Percentiles rank a stretch among this genome's conserved stretches.
phyloP scores from a whole-genome alignment of 1,140 invertebrate species.

The Dolichoris vasculosae region DNA sequence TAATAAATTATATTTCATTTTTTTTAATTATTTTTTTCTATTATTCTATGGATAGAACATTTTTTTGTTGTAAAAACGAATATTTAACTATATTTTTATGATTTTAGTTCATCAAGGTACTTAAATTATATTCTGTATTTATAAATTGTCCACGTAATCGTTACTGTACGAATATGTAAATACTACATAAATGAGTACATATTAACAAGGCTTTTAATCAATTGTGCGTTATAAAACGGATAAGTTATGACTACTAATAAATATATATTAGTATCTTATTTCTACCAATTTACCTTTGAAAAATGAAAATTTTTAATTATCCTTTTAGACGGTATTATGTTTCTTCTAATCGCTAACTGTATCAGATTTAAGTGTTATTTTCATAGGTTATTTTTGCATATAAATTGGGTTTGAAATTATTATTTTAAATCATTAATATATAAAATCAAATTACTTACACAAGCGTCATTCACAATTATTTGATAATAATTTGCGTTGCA shows the following conservation, averaged over 20 bases:
- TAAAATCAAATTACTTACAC: not conserved
- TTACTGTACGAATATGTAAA: not conserved
- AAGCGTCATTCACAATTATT: not conserved
- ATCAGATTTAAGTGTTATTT: not conserved
- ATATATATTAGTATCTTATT: conserved; percentile 9
- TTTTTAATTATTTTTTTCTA: too few relatives aligned
- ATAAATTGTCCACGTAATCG: not conserved
- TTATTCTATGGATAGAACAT: too few relatives aligned
- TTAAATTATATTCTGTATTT: not conserved
- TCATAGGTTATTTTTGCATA: not conserved
- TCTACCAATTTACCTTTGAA: not conserved
- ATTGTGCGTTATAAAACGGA: not conserved
- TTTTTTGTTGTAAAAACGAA: too few relatives aligned
- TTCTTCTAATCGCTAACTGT: not conserved
- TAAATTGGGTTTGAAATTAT: not conserved
- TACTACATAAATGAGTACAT: not conserved
- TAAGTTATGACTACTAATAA: not conserved
- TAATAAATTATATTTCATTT: too few relatives aligned
- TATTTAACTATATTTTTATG: too few relatives aligned
- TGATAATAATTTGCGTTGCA: not conserved
- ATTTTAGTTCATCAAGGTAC: too few relatives aligned
- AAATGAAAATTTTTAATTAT: not conserved
- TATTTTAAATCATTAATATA: not conserved
- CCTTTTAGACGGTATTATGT: not conserved
- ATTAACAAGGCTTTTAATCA: not conserved